A percentile compares a stretch with the other conserved stretches of the same genome.
Conservation (phyloP, 2,888 invertebrate species). For the Sepioteuthis lessoniana region DNA sequence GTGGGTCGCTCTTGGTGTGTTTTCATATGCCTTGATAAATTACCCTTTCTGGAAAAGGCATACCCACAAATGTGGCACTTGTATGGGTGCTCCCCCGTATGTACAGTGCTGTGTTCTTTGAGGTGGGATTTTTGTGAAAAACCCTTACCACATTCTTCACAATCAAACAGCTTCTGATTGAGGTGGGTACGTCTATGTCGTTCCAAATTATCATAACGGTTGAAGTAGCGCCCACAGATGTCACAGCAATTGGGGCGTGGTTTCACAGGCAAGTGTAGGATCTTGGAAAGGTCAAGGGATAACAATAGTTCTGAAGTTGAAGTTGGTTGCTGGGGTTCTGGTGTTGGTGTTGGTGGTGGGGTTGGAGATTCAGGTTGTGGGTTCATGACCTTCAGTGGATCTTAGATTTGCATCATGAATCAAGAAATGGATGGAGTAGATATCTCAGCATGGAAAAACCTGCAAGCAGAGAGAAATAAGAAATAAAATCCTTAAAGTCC, state of each 20-base stretch:
- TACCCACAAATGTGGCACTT: neutral
- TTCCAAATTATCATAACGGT: neutral
- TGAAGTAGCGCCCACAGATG: neutral
- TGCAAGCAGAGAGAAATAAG: neutral
- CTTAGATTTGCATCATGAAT: neutral
- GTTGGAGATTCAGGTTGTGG: neutral
- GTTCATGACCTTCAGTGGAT: neutral
- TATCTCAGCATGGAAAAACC: neutral
- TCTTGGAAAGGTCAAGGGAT: neutral
- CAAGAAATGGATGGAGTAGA: neutral
- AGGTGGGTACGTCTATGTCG: neutral
- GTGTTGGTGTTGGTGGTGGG: neutral
- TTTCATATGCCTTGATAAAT: neutral
- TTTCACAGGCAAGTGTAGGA: neutral
- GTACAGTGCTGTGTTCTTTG: neutral
- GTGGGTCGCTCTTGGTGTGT: neutral
- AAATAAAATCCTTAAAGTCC: neutral
- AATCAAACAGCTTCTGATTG: neutral
- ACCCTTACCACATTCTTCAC: neutral
- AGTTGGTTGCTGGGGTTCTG: neutral
- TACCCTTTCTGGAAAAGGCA: slow-evolving; percentile 2
- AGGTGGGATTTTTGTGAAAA: neutral
- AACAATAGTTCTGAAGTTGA: neutral
- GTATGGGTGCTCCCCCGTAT: neutral
- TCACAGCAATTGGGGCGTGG: neutral